These are phyloP conservation scores for Gonatopus flavifemur DNA, from an alignment of 1,140 invertebrate species.

Conservation along the genomic window DNA sequence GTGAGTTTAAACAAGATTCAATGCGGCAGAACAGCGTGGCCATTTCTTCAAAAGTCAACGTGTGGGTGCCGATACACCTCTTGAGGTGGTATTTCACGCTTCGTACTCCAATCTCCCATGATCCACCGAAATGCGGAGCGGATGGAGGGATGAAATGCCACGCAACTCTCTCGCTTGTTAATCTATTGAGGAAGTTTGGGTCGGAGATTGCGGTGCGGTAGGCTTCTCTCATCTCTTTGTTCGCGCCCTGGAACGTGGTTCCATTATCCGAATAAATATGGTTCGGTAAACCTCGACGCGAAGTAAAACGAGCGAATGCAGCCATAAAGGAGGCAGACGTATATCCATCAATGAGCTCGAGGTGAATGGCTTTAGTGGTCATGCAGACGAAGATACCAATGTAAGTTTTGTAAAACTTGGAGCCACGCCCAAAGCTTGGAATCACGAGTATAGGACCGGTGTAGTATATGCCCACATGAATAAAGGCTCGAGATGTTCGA, in stretches of 20 bases:
- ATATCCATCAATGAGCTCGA: slow-evolving; percentile 36
- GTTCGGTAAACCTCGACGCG: neutral
- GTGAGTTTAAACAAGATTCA: slow-evolving; percentile 16
- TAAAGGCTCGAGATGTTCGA: slow-evolving; percentile 1
- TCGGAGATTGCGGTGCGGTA: neutral
- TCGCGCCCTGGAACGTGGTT: slow-evolving; percentile 11
- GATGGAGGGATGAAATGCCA: slow-evolving; percentile 15
- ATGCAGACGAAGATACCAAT: slow-evolving; percentile 33
- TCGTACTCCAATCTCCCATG: slow-evolving; percentile 18
- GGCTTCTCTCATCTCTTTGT: neutral
- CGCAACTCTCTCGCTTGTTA: slow-evolving; percentile 1
- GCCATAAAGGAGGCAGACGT: slow-evolving; percentile 21
- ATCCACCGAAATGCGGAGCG: slow-evolving; percentile 20
- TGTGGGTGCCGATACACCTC: neutral
- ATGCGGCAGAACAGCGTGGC: slow-evolving; percentile 9
- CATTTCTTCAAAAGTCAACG: slow-evolving; percentile 6
- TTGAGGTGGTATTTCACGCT: slow-evolving; percentile 15
- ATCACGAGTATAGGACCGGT: slow-evolving; percentile 25
- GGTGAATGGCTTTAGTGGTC: slow-evolving; percentile 34
- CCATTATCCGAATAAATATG: slow-evolving; percentile 2
- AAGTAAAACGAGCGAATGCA: too few species aligned
- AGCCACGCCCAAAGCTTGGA: too few species aligned
- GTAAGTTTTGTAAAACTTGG: slow-evolving; percentile 22
- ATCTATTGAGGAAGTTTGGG: neutral
- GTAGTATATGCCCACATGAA: slow-evolving; percentile 17